Percentiles rank a stretch among this genome's conserved stretches.
These are phyloP conservation scores for Pherbina coryleti DNA, from an alignment of 2,888 invertebrate genomes.

Conservation along the genomic window DNA sequence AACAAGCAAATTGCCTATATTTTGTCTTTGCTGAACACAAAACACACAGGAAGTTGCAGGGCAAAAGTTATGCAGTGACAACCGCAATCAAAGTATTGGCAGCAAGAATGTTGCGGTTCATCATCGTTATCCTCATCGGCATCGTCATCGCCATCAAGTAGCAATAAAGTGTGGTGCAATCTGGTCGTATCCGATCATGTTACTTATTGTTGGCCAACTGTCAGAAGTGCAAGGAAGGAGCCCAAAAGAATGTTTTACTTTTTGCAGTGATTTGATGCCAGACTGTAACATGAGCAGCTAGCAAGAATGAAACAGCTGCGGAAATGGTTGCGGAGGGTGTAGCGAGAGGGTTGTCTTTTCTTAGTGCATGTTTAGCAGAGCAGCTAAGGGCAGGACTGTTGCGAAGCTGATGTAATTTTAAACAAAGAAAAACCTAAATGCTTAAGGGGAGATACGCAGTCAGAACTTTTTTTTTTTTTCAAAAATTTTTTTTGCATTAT, in stretches of 20 bases:
- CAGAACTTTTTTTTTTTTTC: too few relatives aligned
- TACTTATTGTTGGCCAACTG: conserved; percentile 14
- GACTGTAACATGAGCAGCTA: conserved; percentile 9
- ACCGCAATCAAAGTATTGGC: conserved; percentile 18
- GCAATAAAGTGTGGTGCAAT: too few relatives aligned
- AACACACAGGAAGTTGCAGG: conserved; percentile 12
- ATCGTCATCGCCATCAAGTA: not conserved
- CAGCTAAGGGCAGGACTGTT: too few relatives aligned
- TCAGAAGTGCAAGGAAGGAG: not conserved
- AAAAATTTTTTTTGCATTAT: too few relatives aligned
- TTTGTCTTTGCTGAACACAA: not conserved
- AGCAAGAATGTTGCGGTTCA: conserved; percentile 9
- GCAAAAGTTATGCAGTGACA: not conserved
- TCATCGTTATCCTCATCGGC: not conserved
- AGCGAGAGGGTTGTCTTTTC: too few relatives aligned
- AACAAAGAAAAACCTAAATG: too few relatives aligned
- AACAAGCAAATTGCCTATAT: not conserved
- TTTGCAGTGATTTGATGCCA: conserved; percentile 1
- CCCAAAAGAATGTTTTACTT: too few relatives aligned
- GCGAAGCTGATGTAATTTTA: too few relatives aligned
- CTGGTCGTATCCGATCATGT: not conserved
- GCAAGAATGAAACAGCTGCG: too few relatives aligned
- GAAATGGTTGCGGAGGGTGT: too few relatives aligned
- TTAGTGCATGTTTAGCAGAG: too few relatives aligned
- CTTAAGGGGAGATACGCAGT: too few relatives aligned